Evolutionary conservation across 53 echinoderm and acorn worm genomes (phyloP).

Genomic region (Holothuria scabra): DNA sequence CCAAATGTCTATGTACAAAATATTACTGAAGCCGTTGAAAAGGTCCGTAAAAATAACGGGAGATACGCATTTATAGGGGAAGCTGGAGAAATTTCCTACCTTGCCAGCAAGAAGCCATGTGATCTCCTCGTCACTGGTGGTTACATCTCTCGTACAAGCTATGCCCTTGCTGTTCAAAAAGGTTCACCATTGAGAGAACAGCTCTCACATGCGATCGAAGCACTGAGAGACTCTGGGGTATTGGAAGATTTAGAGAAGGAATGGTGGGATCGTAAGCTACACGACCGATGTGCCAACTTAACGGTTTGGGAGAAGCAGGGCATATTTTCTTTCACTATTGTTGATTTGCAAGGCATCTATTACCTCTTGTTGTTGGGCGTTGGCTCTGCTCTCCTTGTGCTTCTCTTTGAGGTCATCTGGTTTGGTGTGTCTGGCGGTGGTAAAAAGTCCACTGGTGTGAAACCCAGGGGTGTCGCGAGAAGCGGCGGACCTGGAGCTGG

Average conservation of each 20-base stretch:
- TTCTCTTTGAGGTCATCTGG: constrained; percentile 50
- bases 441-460: not conserved
- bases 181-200: constrained; percentile 55
- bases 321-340: constrained; percentile 49
- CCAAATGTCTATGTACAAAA: constrained; percentile 58
- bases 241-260: constrained; percentile 57
- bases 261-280: constrained; percentile 51
- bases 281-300: constrained; percentile 61
- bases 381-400: constrained; percentile 46
- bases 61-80: constrained; percentile 70
- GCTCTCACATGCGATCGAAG: constrained; percentile 61
- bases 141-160: constrained; percentile 50
- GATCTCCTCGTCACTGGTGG: constrained; percentile 60
- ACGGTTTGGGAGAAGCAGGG: constrained; percentile 54
- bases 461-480: not conserved
- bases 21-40: constrained; percentile 45
- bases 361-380: constrained; percentile 57
- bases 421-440: constrained; percentile 30
- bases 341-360: constrained; percentile 61
- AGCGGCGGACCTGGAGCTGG: constrained; percentile 14
- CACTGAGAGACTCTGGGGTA: constrained; percentile 59
- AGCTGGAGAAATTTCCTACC: constrained; percentile 52
- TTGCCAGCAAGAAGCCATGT: constrained; percentile 53
- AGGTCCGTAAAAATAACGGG: constrained; percentile 58
- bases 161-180: constrained; percentile 58